These are phyloP conservation scores for Dinomys branickii DNA, from an alignment of 2,113 vertebrate genomes.

Conservation along the genomic window DNA sequence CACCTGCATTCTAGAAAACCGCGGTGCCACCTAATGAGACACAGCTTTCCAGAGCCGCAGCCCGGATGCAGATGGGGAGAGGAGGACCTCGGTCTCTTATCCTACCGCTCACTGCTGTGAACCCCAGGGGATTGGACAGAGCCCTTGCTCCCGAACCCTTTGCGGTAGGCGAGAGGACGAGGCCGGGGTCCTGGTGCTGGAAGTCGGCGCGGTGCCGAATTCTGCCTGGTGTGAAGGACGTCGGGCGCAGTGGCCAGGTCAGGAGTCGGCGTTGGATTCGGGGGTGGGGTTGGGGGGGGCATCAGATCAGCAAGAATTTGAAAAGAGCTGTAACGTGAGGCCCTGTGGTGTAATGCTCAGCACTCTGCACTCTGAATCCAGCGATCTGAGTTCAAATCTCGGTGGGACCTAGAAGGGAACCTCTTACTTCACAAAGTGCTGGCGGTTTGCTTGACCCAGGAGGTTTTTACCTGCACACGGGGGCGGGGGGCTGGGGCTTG, in stretches of 20 bases:
- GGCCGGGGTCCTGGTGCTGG: too few species aligned
- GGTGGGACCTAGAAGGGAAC: accelerated
- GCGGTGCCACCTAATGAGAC: not conserved
- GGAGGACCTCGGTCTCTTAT: not conserved
- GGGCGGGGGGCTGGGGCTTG: too few species aligned
- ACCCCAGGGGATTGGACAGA: not conserved
- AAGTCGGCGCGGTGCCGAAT: not conserved
- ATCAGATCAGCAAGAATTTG: too few species aligned
- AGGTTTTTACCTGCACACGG: not conserved
- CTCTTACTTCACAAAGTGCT: not conserved
- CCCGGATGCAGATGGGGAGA: not conserved
- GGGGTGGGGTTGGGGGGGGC: accelerated
- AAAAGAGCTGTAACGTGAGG: accelerated
- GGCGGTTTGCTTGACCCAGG: not conserved
- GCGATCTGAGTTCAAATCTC: not conserved
- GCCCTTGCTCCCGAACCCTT: not conserved
- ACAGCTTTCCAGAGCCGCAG: accelerated
- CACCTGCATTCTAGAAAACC: accelerated
- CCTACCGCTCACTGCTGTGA: not conserved
- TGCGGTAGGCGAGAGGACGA: not conserved
- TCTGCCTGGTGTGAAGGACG: too few species aligned
- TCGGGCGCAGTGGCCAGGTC: too few species aligned
- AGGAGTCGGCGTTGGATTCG: not conserved
- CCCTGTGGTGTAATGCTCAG: not conserved
- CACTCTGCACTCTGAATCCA: not conserved